Conservation (phyloP, 2,113 vertebrate species). For the Trogon surrucura region DNA sequence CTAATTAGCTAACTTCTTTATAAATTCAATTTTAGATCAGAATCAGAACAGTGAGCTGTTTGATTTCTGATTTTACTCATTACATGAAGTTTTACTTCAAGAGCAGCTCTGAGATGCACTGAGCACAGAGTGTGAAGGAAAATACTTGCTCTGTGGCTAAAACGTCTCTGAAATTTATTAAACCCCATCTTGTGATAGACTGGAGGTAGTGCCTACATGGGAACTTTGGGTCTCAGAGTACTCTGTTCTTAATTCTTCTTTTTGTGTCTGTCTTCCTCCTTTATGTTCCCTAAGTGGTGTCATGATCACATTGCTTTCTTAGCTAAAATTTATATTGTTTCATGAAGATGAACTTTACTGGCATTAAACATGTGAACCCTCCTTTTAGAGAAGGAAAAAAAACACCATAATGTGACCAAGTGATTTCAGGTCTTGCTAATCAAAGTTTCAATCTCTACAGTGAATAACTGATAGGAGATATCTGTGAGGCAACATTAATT, state of each 20-base stretch:
- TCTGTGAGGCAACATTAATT: neutral
- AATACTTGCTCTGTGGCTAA: neutral
- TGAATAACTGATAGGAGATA: neutral
- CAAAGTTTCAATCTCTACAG: neutral
- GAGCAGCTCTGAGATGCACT: neutral
- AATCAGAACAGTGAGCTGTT: neutral
- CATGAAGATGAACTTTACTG: neutral
- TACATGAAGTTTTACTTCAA: neutral
- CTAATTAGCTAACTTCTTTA: neutral
- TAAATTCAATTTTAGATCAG: neutral
- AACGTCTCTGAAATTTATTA: neutral
- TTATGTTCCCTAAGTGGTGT: neutral
- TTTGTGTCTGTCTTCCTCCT: neutral
- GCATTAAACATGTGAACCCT: neutral
- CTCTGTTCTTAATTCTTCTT: neutral
- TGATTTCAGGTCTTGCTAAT: neutral
- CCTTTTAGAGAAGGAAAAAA: neutral
- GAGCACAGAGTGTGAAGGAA: neutral
- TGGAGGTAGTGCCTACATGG: neutral
- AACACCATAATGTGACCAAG: neutral
- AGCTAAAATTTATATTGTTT: neutral
- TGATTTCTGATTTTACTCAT: neutral
- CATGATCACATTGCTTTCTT: neutral
- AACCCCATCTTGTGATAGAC: neutral
- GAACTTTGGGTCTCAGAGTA: neutral